Conservation (phyloP, 2,113 vertebrate species). For the Oryzias woworae region DNA sequence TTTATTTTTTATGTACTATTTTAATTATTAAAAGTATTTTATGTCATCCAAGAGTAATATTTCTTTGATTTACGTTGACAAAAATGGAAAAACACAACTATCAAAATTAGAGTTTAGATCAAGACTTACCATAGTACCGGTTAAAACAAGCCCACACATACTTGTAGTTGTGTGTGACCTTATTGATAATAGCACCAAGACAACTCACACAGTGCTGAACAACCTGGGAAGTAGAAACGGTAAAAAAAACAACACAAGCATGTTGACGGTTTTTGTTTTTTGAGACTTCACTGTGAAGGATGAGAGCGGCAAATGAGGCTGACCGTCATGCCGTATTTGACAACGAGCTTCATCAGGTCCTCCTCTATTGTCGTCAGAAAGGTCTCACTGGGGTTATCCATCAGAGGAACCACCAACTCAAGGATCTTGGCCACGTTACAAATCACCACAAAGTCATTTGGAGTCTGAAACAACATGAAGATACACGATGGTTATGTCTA, state of each 20-base stretch:
- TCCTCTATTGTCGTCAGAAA: slow-evolving; percentile 97
- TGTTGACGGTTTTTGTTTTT: background rate
- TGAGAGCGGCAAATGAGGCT: slow-evolving; percentile 35
- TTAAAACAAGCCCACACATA: slow-evolving; percentile 99
- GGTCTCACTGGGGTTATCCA: slow-evolving; percentile 95
- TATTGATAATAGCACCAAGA: slow-evolving; percentile 95
- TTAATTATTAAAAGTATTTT: too few relatives aligned
- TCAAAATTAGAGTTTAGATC: too few relatives aligned
- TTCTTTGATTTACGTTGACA: too few relatives aligned
- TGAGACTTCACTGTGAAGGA: background rate
- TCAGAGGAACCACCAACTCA: slow-evolving; percentile 92
- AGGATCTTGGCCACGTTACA: slow-evolving; percentile 98
- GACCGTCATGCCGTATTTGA: slow-evolving; percentile 99
- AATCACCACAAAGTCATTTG: slow-evolving; percentile 98
- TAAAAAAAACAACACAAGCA: background rate
- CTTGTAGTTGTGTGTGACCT: slow-evolving; percentile 98
- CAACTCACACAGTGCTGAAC: slow-evolving; percentile 97
- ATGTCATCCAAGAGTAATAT: too few relatives aligned
- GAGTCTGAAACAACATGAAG: slow-evolving; percentile 78
- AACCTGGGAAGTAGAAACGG: slow-evolving; percentile 79
- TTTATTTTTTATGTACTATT: too few relatives aligned
- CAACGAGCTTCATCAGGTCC: slow-evolving; percentile 98
- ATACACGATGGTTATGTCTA: background rate
- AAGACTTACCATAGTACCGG: slow-evolving; percentile 90
- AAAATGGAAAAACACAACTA: too few relatives aligned